Base-by-base conservation (phyloP, 2,797 vertebrate genomes). In the Bradypus variegatus region DNA sequence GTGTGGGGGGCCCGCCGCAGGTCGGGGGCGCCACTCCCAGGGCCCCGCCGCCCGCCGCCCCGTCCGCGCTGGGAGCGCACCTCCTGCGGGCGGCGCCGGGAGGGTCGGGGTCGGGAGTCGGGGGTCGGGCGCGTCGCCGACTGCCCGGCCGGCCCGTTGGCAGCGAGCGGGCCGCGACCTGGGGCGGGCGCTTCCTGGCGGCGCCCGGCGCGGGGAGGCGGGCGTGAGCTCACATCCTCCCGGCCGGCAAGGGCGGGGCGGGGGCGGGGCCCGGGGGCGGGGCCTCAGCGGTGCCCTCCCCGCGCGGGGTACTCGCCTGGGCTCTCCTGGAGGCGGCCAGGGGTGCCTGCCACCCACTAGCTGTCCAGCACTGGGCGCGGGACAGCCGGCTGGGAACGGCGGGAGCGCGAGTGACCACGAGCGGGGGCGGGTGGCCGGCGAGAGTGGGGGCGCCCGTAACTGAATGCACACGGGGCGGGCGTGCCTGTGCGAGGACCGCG, bases 141-240 rank as follows among this genome's bases (percentile, higher is more conserved):
- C 62, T 33, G 79, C 21, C 21, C 16, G 1, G 27, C 77, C 29
- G 1, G 60, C 29, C 77, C 1, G 53, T 18, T 5, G 81, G 31
- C 58, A 19, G 79, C 8, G 25, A 76, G 60, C 62, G 8, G 29
- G 50, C 80, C 3, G 14, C 45, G 38, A 76, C 79, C 69, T 72
- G 75, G 1, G 48, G 84, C 38, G 1, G 69, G 29, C 45, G 86
- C 78, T 95, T 95, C 93, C 94, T 72, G 93, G 73, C n/a, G 27
- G 73, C 29, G 41, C 72, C 86, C 38, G 36, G 67, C 50, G 89
- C 67, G 2, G 8, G 76, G 83, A 73, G 86, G 93, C 53, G 72
- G 85, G 82, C 58, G 69, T 95, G 94, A 96, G 94, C 94, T 93
- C 94, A 95, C 73, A 89, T 96, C 94, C 94, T 95, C 83, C 79